Conservation (phyloP, 2,113 vertebrate species). For the Tyrannus savana region DNA sequence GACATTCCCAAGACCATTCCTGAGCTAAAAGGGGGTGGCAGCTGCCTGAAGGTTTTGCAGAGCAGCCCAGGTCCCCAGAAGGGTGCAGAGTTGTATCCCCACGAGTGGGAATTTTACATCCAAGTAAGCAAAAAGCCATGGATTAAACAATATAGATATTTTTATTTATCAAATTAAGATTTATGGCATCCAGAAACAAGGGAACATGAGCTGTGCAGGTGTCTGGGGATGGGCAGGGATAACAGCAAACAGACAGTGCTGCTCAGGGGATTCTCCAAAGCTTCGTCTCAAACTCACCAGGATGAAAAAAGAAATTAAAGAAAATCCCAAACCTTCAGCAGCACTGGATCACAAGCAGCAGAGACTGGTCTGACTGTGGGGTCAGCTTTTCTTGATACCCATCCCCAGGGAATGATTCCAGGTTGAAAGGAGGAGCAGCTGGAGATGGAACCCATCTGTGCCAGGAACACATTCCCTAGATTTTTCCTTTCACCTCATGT, state of each 20-base stretch:
- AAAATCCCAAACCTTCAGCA: background rate
- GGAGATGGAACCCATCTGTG: background rate
- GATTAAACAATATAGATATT: background rate
- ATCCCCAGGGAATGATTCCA: background rate
- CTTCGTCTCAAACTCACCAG: background rate
- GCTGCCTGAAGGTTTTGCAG: background rate
- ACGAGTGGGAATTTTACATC: background rate
- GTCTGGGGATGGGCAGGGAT: background rate
- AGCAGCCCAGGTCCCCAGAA: background rate
- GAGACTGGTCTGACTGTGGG: accelerated
- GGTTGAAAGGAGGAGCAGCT: background rate
- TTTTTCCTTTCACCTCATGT: too few species aligned
- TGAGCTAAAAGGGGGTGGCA: background rate
- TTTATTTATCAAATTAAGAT: background rate
- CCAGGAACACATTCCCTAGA: background rate
- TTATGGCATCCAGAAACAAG: background rate
- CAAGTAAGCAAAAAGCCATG: background rate
- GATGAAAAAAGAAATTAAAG: background rate
- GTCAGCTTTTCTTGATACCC: background rate
- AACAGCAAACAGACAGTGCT: background rate
- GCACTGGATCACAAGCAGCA: background rate
- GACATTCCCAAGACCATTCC: background rate
- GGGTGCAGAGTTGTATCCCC: background rate
- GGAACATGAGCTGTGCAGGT: background rate
- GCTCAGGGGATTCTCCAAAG: background rate